Evolutionary conservation across 2,888 invertebrate genomes (phyloP).

Genomic region (Pycnomerus fuliginosus): DNA sequence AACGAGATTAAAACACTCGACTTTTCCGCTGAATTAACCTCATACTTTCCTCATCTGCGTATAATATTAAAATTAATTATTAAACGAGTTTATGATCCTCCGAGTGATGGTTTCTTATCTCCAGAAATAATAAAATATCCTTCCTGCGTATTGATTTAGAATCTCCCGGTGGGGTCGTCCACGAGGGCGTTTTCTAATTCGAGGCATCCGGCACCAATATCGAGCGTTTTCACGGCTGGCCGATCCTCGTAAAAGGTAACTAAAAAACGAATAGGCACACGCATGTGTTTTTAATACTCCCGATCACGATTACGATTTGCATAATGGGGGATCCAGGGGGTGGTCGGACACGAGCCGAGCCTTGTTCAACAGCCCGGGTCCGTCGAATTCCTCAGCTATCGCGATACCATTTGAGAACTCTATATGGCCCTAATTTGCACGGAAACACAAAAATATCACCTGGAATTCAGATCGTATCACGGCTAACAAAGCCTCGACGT

Average conservation of each 20-base stretch:
- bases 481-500: neutral
- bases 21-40: conserved; percentile 22
- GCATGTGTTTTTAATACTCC: conserved; percentile 37
- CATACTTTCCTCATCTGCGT: no score
- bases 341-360: neutral
- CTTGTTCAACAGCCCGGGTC: conserved; percentile 20
- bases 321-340: conserved; percentile 28
- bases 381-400: conserved; percentile 32
- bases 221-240: conserved; percentile 19
- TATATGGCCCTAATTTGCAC: conserved; percentile 34
- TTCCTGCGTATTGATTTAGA: no score
- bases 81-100: no score
- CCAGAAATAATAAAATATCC: no score
- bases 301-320: conserved; percentile 36
- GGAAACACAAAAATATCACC: conserved; percentile 26
- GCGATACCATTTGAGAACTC: conserved; percentile 37
- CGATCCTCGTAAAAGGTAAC: conserved; percentile 23
- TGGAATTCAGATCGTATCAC: conserved; percentile 22
- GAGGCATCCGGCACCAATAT: conserved; percentile 20
- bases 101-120: no score
- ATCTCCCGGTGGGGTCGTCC: no score
- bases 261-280: conserved; percentile 35
- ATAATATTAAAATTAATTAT: no score
- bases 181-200: conserved; percentile 21
- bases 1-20: conserved; percentile 24